phyloP scores from a whole-genome alignment of 1,140 invertebrate species.

The Rhopalosiphum maidis region DNA sequence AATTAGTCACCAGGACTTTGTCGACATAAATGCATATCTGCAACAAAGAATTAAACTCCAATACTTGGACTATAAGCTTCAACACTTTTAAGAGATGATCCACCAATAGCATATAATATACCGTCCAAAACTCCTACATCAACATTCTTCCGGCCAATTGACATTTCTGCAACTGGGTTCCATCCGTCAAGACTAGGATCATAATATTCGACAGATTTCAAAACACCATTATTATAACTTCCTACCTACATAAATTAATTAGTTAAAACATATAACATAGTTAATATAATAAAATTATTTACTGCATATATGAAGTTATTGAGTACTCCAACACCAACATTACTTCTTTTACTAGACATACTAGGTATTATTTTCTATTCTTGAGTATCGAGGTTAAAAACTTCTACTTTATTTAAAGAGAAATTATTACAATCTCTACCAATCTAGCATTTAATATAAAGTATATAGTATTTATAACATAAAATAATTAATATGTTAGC shows the following conservation, averaged over 20 bases:
- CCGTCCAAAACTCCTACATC: conserved; percentile 89
- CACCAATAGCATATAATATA: conserved; percentile 88
- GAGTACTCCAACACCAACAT: conserved; percentile 88
- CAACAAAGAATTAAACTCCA: conserved; percentile 83
- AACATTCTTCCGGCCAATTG: conserved; percentile 83
- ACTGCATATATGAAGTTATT: conserved; percentile 78
- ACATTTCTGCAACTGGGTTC: conserved; percentile 85
- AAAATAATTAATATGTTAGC: not conserved
- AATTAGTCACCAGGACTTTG: conserved; percentile 80
- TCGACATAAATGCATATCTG: conserved; percentile 89
- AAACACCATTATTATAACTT: conserved; percentile 90
- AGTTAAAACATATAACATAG: not conserved
- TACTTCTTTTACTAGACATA: conserved; percentile 90
- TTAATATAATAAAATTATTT: conserved; percentile 61
- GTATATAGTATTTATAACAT: not conserved
- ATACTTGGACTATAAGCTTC: conserved; percentile 83
- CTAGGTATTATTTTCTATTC: conserved; percentile 83
- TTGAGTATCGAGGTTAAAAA: conserved; percentile 81
- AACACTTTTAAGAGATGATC: conserved; percentile 85
- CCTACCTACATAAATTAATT: conserved; percentile 70
- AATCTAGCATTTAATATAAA: conserved; percentile 64
- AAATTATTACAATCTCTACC: conserved; percentile 86
- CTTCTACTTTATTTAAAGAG: conserved; percentile 82
- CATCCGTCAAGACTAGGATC: conserved; percentile 84
- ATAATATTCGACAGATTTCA: conserved; percentile 92